phyloP scores from a whole-genome alignment of 37 sponge, comb jelly and placozoan genomes.

The Lycopodina hypogea region DNA sequence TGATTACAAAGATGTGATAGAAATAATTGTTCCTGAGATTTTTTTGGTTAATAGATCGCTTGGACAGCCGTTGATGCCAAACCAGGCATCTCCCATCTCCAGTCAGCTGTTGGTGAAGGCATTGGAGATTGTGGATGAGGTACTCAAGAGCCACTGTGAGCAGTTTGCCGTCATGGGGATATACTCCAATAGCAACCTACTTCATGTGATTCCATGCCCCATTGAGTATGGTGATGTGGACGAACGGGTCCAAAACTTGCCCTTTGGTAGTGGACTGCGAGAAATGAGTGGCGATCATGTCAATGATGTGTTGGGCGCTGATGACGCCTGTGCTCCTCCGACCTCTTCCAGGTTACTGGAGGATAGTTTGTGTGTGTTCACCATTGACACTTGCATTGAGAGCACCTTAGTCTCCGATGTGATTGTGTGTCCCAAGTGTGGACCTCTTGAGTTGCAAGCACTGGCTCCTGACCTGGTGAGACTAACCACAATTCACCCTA shows the following conservation, averaged over 20 bases:
- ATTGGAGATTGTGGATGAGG: slow-evolving; percentile 55
- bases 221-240: slow-evolving; percentile 54
- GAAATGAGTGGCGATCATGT: no score
- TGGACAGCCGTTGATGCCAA: not conserved
- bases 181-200: slow-evolving; percentile 31
- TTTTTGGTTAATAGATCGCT: not conserved
- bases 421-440: slow-evolving; percentile 45
- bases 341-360: not conserved
- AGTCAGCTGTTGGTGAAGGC: slow-evolving; percentile 42
- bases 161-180: slow-evolving; percentile 37
- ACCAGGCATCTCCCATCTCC: not conserved
- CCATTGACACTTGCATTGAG: slow-evolving; percentile 34
- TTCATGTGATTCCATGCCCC: slow-evolving; percentile 56
- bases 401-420: slow-evolving; percentile 11
- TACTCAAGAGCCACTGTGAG: slow-evolving; percentile 65
- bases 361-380: slow-evolving; percentile 22
- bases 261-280: not conserved
- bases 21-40: slow-evolving; percentile 48
- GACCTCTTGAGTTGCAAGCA: slow-evolving; percentile 26
- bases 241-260: not conserved
- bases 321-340: not conserved
- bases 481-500: no score
- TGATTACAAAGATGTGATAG: slow-evolving; percentile 41
- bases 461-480: slow-evolving; percentile 65
- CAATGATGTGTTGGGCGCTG: no score